Evolutionary conservation across 2,113 vertebrate species (phyloP).

Genomic region (Scomber scombrus): DNA sequence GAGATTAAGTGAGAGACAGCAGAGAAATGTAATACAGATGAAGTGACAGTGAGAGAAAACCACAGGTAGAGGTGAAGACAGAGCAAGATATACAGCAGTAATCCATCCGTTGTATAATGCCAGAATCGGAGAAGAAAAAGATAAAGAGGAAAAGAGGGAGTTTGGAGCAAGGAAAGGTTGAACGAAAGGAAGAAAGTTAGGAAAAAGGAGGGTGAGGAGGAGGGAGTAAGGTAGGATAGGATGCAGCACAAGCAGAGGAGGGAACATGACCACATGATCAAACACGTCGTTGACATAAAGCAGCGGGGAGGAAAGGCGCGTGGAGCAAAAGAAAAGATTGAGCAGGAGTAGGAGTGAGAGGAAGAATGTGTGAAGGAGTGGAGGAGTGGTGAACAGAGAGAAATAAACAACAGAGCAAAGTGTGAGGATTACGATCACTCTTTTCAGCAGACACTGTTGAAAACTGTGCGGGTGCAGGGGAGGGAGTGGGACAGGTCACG

Average conservation of each 20-base stretch:
- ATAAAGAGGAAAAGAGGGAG: constrained; percentile 2
- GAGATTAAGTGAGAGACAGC: constrained; percentile 32
- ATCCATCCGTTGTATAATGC: constrained; percentile 53
- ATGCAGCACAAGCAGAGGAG: constrained; percentile 54
- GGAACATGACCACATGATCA: constrained; percentile 42
- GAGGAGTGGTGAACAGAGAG: constrained; percentile 77
- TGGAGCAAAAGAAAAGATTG: constrained; percentile 58
- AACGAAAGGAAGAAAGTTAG: background rate
- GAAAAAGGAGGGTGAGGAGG: constrained; percentile 32
- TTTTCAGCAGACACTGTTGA: constrained; percentile 80
- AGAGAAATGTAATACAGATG: constrained; percentile 41
- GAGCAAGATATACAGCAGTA: constrained; percentile 53
- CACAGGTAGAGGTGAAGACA: constrained; percentile 35
- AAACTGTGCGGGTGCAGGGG: constrained; percentile 67
- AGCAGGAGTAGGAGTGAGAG: constrained; percentile 50
- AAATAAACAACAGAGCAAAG: constrained; percentile 80
- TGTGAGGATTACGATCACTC: constrained; percentile 76
- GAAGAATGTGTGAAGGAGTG: constrained; percentile 59
- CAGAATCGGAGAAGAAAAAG: constrained; percentile 38
- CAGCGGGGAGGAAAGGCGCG: constrained; percentile 40
- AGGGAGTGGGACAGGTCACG: constrained; percentile 63
- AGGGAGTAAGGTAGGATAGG: constrained; percentile 42
- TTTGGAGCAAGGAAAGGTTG: constrained; percentile 22
- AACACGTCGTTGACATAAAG: constrained; percentile 39
- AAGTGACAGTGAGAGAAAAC: constrained; percentile 33